Evolutionary conservation across 2,888 invertebrate genomes (phyloP), one percentile per base, ranked within the genome.

Genomic region (Cistogaster globosa): DNA sequence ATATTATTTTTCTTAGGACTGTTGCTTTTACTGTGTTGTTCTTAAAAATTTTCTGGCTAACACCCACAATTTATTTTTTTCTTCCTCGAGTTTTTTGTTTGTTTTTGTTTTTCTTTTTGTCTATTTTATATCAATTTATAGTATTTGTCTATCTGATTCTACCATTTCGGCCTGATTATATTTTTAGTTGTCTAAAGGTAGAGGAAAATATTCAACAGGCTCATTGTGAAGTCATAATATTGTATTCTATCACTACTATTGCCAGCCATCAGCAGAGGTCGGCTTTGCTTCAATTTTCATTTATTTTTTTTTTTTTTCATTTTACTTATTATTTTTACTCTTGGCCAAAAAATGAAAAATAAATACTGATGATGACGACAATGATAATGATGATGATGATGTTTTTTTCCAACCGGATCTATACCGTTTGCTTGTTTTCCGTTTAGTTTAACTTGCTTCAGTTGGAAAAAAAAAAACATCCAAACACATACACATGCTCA

Each of bases 371-470:
- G 67, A 32, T 22, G 63, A 67, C n/a, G 48, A 72, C 60, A 26
- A 80, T 65, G 57, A 80, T 53, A 72, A 65, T 63, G 63, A 58
- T 32, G 60, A 63, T 72, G 48, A 18, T 68, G 58, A 38, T 76
- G 42, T 48, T 14, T 84, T 72, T 69, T 67, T 76, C 36, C 60
- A 53, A 74, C 84, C 84, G 81, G 81, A 85, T 81, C 77, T 74
- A 81, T 85, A 85, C 81, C 84, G 84, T 85, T 85, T 85, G 84
- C 84, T 85, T 85, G 84, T 85, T 78, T 85, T 85, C 84, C 84
- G 84, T 81, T 85, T 58, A 85, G 84, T 81, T 85, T 85, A 85
- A 85, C 81, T 85, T 85, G 81, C 84, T 85, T 74, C 57, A 69
- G 74, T 69, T 74, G 58, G 11, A 38, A 69, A 63, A 75, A 4